Evolutionary conservation across 2,113 vertebrate genomes (phyloP), one percentile per base, ranked within the genome.

Genomic region (Rhinopomastus cyanomelas): DNA sequence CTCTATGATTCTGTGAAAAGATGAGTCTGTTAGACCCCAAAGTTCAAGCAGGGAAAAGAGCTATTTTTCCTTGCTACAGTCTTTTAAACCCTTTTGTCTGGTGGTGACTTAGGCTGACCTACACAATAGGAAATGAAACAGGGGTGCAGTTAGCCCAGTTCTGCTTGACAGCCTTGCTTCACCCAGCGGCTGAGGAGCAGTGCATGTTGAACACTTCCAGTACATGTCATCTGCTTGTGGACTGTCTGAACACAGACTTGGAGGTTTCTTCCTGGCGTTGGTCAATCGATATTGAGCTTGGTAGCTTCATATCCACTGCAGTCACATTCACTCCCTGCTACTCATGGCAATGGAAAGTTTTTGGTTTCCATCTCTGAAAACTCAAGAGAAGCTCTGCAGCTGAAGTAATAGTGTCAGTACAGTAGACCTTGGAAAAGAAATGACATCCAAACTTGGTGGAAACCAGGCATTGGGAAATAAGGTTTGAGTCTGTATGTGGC

Each of bases 31-130:
- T 57, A 64, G 44, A 87, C 21, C 30, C 36, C 49, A 21, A 49
- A 4, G 7, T 84, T 92, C 46, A 51, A 78, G 46, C 0, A 3
- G 27, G 5, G 16, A 64, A 67, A 32, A 52, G 19, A 85, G 23
- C n/a, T 74, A 77, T 83, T 81, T 87, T 91, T 34, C 39, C 73
- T 81, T 88, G 34, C 29, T 74, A 6, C 32, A 30, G 30, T 61
- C 69, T 81, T 94, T 95, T 32, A 92, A 91, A 78, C 52, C 66
- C 27, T 62, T 85, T 62, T 87, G 82, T 64, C 74, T 90, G 46
- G 44, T 22, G 78, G 77, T 66, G 65, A 86, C 26, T 15, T 34
- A n/a, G 39, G 37, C 73, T 81, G 80, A 82, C n/a, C 49, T 60
- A 77, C 20, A 74, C 37, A 66, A 64, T 39, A 37, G 23, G 64